phyloP scores from a whole-genome alignment of 2,888 invertebrate species.

The Eupithecia insigniata region DNA sequence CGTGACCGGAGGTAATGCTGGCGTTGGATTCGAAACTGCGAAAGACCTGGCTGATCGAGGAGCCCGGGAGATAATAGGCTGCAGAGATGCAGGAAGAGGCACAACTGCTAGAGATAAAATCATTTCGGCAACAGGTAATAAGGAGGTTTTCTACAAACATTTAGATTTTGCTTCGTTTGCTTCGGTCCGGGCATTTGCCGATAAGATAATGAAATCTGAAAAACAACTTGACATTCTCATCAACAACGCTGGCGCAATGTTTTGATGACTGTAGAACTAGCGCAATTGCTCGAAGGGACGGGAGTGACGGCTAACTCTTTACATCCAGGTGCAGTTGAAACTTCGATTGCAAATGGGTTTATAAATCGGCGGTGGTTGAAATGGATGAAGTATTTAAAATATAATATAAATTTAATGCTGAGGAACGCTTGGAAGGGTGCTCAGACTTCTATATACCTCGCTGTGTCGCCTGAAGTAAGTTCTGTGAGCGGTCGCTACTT shows the following conservation, averaged over 20 bases:
- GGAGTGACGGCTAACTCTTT: constrained; percentile 90
- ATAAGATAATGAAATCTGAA: constrained; percentile 80
- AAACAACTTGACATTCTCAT: constrained; percentile 84
- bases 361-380: constrained; percentile 63
- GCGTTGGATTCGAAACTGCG: constrained; percentile 91
- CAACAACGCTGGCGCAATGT: constrained; percentile 89
- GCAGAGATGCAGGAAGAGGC: constrained; percentile 88
- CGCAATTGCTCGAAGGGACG: constrained; percentile 86
- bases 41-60: constrained; percentile 88
- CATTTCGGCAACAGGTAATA: constrained; percentile 57
- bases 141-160: constrained; percentile 66
- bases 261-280: constrained; percentile 88
- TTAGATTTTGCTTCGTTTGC: constrained; percentile 81
- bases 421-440: constrained; percentile 67
- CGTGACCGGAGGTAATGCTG: constrained; percentile 92
- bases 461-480: constrained; percentile 79
- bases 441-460: constrained; percentile 83
- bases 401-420: neutral
- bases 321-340: constrained; percentile 90
- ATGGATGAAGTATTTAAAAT: constrained; percentile 47
- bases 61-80: constrained; percentile 91
- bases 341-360: constrained; percentile 77
- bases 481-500: constrained; percentile 86
- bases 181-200: constrained; percentile 85
- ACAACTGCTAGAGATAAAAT: constrained; percentile 75